Percentiles rank a stretch among this genome's conserved stretches.
phyloP scores from a whole-genome alignment of 2,113 vertebrate genomes.

The Falcunculus frontatus region DNA sequence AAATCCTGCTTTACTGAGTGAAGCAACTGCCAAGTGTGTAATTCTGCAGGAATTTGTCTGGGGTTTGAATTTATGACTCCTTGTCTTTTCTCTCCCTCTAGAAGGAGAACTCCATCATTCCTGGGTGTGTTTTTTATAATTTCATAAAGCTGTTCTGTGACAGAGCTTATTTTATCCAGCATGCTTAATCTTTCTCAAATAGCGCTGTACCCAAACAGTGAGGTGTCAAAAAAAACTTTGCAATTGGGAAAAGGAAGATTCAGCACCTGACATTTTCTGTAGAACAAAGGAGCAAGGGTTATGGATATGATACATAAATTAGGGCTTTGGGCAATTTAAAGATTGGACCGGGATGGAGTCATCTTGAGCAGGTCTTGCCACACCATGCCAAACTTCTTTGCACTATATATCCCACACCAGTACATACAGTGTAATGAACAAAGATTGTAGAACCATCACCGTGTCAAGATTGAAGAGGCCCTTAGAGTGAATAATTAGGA shows the following conservation, averaged over 20 bases:
- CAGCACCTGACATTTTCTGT: constrained; percentile 15
- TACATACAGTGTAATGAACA: constrained; percentile 59
- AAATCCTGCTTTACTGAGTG: constrained; percentile 38
- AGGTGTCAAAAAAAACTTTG: constrained; percentile 51
- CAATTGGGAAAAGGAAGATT: background rate
- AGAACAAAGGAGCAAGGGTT: constrained; percentile 52
- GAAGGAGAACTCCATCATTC: constrained; percentile 81
- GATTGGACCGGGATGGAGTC: background rate
- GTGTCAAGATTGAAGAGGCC: constrained; percentile 47
- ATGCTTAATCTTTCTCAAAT: constrained; percentile 78
- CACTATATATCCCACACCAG: background rate
- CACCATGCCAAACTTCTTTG: background rate
- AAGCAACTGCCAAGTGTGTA: constrained; percentile 27
- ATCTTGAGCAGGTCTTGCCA: background rate
- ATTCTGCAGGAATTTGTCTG: constrained; percentile 51
- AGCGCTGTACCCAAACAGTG: constrained; percentile 57
- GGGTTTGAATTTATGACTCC: constrained; percentile 66
- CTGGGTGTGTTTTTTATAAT: constrained; percentile 80
- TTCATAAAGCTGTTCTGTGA: constrained; percentile 86
- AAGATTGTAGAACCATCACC: constrained; percentile 26
- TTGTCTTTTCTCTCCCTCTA: constrained; percentile 67
- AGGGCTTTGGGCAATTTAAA: constrained; percentile 53
- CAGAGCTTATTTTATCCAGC: constrained; percentile 84
- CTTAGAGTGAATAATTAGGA: constrained; percentile 72
- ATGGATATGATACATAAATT: constrained; percentile 67